Evolutionary conservation across 2,797 vertebrate species (phyloP), one percentile per base, ranked within the genome.

Genomic region (Sebastiscus albofasciatus): DNA sequence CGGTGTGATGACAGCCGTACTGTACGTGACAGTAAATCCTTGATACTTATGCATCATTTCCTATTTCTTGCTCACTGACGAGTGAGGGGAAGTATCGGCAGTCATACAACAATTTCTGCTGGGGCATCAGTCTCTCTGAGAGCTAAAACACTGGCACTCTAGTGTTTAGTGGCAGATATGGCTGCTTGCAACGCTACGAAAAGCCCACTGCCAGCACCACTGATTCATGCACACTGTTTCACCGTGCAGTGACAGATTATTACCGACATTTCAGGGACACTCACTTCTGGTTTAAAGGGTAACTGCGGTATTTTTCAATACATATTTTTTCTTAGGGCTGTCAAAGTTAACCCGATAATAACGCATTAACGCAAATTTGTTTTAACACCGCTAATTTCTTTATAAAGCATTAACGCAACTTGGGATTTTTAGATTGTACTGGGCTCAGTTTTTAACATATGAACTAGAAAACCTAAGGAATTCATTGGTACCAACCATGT

Each of bases 1-100:
- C 89, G 39, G 70, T 72, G 85, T 75, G 90, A 70, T 92, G 93
- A 90, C 93, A 91, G 90, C 84, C 72, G 33, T 68, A 81, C 87
- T 83, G 80, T 52, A 83, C 85, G 85, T 87, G 88, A 90, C 91
- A 90, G 91, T 93, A 94, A 93, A 93, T 94, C 91, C 91, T 87
- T 36, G 42, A 75, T 89, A 91, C 91, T 90, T 87, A 92, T 88
- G 91, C 92, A 93, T 94, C 91, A 89, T 92, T 88, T 92, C 80
- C 90, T 89, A 80, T 84, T 89, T 88, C 79, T 73, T 33, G 71
- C 86, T 84, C 77, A 1, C 61, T 82, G 87, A 80, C 42, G 75
- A 83, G 82, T 24, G 78, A 78, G 80, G 76, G 52, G 64, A 85
- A 75, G 79, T 49, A 83, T 81, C 71, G 8, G 86, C 83, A 42